A percentile compares a stretch with the other conserved stretches of the same genome.
phyloP scores from a whole-genome alignment of 2,113 vertebrate species.

The Gulo gulo region DNA sequence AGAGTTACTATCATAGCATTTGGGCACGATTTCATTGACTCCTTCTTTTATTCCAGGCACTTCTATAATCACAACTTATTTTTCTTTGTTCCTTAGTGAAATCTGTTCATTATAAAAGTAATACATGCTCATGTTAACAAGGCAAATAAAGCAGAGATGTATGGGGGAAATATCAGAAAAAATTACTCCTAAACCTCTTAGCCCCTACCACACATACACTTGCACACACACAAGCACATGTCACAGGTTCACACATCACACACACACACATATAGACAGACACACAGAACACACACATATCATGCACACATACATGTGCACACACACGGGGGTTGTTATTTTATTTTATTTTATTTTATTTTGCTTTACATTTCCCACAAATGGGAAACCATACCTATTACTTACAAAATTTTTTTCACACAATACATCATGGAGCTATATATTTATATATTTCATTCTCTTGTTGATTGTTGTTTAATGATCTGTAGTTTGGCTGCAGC shows the following conservation, averaged over 20 bases:
- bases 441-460: neutral
- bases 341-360: neutral
- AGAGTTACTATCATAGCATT: fast-evolving
- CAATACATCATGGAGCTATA: neutral
- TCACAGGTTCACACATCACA: neutral
- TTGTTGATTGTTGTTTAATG: neutral
- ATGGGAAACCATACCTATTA: neutral
- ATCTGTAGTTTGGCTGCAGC: neutral
- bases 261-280: neutral
- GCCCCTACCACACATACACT: neutral
- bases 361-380: conserved; percentile 11
- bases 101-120: neutral
- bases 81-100: neutral
- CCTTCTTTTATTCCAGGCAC: neutral
- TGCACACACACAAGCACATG: neutral
- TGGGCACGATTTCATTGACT: neutral
- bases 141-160: neutral
- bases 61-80: neutral
- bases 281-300: neutral
- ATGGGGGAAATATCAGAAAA: neutral
- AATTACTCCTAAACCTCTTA: neutral
- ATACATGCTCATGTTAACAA: neutral
- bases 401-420: neutral
- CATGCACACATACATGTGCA: neutral
- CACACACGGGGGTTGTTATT: neutral